Evolutionary conservation across 2,888 invertebrate genomes (phyloP).

Genomic region (Spialia ferax): DNA sequence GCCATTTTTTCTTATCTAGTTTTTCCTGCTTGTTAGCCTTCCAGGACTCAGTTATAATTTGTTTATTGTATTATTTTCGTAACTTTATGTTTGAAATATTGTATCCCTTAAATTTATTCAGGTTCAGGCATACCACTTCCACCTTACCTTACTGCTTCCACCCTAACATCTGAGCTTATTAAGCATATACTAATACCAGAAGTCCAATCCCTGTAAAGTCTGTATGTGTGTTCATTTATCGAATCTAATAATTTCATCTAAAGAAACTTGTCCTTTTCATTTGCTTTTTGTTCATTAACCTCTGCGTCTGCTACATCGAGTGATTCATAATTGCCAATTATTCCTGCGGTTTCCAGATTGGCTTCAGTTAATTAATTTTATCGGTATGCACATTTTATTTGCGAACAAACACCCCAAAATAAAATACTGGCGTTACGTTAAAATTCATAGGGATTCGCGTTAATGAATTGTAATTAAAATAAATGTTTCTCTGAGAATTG

Average conservation of each 20-base stretch:
- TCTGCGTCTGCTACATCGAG: neutral
- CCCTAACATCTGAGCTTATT: no score
- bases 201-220: no score
- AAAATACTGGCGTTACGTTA: neutral
- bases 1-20: no score
- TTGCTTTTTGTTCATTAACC: neutral
- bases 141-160: no score
- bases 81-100: no score
- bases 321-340: neutral
- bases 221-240: no score
- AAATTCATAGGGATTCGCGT: neutral
- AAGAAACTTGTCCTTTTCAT: neutral
- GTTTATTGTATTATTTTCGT: no score
- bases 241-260: no score
- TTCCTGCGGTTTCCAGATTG: constrained; percentile 10
- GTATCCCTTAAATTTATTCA: no score
- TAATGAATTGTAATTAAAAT: constrained; percentile 1
- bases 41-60: no score
- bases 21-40: neutral
- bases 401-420: neutral
- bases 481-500: neutral
- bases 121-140: no score
- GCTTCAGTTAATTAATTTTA: constrained; percentile 18
- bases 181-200: no score
- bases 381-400: neutral